A percentile compares a stretch with the other conserved stretches of the same genome.
These are phyloP conservation scores for Caenorhabditis becei DNA, from an alignment of 2,888 invertebrate genomes.

Conservation along the genomic window DNA sequence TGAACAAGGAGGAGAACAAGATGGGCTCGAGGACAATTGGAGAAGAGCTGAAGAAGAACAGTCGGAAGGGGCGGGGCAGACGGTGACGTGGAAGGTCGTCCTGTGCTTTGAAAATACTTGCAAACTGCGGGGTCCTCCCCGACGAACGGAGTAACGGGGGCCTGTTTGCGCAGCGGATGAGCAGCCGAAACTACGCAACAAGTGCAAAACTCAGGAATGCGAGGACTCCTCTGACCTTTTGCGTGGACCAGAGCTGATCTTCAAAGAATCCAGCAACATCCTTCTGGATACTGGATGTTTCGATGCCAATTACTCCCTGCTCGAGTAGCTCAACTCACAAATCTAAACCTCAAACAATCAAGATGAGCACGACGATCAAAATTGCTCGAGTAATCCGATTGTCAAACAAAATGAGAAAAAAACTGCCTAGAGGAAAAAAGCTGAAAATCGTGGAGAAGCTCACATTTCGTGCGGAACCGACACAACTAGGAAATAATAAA, in stretches of 20 bases:
- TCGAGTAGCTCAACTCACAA: neutral
- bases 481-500: neutral
- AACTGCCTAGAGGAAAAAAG: neutral
- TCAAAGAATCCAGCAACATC: neutral
- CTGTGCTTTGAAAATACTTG: constrained; percentile 15
- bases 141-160: constrained; percentile 20
- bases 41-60: no score
- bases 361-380: constrained; percentile 21
- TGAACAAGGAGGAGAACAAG: neutral
- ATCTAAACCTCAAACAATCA: constrained; percentile 25
- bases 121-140: constrained; percentile 5
- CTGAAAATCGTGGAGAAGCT: constrained; percentile 8
- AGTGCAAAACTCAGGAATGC: constrained; percentile 56
- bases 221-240: constrained; percentile 4
- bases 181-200: constrained; percentile 41
- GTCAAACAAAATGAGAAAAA: constrained; percentile 21
- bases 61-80: neutral
- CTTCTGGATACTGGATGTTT: no score
- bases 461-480: constrained; percentile 4
- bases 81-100: constrained; percentile 43
- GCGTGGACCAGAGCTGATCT: neutral
- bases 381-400: constrained; percentile 17
- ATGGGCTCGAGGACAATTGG: neutral
- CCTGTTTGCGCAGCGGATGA: constrained; percentile 43
- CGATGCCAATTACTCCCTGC: no score